Evolutionary conservation across 1,140 invertebrate species (phyloP).

Genomic region (Phortica variegata): DNA sequence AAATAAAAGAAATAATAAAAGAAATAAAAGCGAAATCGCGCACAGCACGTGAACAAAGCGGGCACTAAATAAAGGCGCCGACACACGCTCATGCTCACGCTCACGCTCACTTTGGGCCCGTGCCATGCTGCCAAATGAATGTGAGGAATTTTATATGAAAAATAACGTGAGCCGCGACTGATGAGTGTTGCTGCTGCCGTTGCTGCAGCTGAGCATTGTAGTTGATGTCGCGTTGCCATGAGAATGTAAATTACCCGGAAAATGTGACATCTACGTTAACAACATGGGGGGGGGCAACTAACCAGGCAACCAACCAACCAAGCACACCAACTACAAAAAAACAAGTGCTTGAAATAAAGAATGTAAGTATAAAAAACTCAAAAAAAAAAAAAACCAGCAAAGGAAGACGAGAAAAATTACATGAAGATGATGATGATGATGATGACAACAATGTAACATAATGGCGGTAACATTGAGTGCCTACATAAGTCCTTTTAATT

Average conservation of each 20-base stretch:
- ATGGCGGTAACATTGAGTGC: slow-evolving; percentile 54
- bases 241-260: slow-evolving; percentile 51
- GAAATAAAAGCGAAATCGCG: too few species aligned
- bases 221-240: slow-evolving; percentile 31
- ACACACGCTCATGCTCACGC: too few species aligned
- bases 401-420: slow-evolving; percentile 24
- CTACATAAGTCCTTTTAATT: slow-evolving; percentile 55
- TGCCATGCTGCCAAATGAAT: too few species aligned
- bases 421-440: slow-evolving; percentile 20
- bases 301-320: slow-evolving; percentile 2
- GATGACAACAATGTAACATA: slow-evolving; percentile 47
- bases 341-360: slow-evolving; percentile 12
- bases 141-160: too few species aligned
- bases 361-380: slow-evolving; percentile 47
- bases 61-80: too few species aligned
- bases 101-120: too few species aligned
- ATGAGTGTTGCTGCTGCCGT: slow-evolving; percentile 15
- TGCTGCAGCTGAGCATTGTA: too few species aligned
- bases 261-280: slow-evolving; percentile 42
- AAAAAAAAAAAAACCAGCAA: slow-evolving; percentile 9
- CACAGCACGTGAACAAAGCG: too few species aligned
- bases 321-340: slow-evolving; percentile 24
- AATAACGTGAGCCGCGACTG: too few species aligned
- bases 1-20: too few species aligned
- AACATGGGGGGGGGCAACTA: slow-evolving; percentile 16